phyloP scores from a whole-genome alignment of 1,140 invertebrate species.

The Conopomorpha cramerella region DNA sequence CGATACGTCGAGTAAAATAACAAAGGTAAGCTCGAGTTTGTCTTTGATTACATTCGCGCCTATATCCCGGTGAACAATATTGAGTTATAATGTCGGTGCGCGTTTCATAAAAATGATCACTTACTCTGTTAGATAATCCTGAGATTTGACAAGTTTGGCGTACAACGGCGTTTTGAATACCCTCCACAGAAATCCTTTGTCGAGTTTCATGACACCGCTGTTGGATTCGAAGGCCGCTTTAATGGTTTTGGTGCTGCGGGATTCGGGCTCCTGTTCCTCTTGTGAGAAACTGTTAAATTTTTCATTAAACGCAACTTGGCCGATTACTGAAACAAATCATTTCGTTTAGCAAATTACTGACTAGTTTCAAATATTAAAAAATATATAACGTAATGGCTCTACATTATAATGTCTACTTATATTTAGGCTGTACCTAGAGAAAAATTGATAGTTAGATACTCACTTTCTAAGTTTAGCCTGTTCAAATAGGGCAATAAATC shows the following conservation, averaged over 20 bases:
- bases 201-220: slow-evolving; percentile 70
- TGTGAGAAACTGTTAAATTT: slow-evolving; percentile 68
- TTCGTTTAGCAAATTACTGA: no score
- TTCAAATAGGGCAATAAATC: slow-evolving; percentile 76
- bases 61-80: no score
- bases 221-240: slow-evolving; percentile 74
- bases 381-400: no score
- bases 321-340: slow-evolving; percentile 66
- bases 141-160: slow-evolving; percentile 69
- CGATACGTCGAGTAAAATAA: no score
- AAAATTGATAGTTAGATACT: slow-evolving; percentile 16
- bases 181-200: slow-evolving; percentile 78
- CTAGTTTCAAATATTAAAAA: no score
- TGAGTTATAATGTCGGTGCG: no score
- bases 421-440: no score
- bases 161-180: slow-evolving; percentile 75
- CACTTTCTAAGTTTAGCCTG: slow-evolving; percentile 80
- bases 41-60: no score
- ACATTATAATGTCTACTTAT: no score
- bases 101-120: no score
- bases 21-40: no score
- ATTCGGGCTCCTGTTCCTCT: slow-evolving; percentile 61
- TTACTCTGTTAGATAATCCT: slow-evolving; percentile 78
- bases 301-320: slow-evolving; percentile 69
- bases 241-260: slow-evolving; percentile 71